Evolutionary conservation across 2,797 vertebrate species (phyloP).

Genomic region (Characodon lateralis): DNA sequence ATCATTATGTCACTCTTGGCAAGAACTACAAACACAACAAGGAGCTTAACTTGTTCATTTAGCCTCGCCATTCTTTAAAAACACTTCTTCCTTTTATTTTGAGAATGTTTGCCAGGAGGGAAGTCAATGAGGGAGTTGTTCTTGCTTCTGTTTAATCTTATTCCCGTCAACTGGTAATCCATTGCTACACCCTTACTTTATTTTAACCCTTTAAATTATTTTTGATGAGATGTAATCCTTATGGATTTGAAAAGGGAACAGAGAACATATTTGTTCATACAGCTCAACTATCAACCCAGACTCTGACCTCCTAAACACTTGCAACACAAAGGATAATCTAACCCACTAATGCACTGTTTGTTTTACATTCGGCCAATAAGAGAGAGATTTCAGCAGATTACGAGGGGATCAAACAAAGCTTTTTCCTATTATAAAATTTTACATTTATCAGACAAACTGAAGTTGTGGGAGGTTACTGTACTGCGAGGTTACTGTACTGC

Average conservation of each 20-base stretch:
- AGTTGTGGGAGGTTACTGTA: not conserved
- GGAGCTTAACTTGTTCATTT: slow-evolving; percentile 25
- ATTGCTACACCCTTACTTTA: slow-evolving; percentile 8
- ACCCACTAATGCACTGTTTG: slow-evolving; percentile 29
- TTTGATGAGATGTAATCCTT: slow-evolving; percentile 25
- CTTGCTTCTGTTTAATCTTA: not conserved
- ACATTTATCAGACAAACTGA: not conserved
- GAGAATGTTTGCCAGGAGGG: slow-evolving; percentile 1
- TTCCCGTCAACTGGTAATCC: not conserved
- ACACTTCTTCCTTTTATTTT: slow-evolving; percentile 10
- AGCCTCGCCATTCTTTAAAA: slow-evolving; percentile 12
- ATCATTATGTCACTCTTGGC: slow-evolving; percentile 60
- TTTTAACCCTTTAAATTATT: not conserved
- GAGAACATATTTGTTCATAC: slow-evolving; percentile 20
- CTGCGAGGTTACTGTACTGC: not conserved
- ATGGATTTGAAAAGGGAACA: slow-evolving; percentile 38
- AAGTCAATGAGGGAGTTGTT: not conserved
- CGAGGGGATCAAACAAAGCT: not conserved
- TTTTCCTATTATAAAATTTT: not conserved
- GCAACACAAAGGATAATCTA: slow-evolving; percentile 8
- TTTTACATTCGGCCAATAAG: slow-evolving; percentile 26
- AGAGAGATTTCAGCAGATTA: slow-evolving; percentile 15
- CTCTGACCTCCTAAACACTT: slow-evolving; percentile 12
- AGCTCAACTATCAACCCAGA: slow-evolving; percentile 19
- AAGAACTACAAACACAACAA: slow-evolving; percentile 15